Conservation (phyloP, 2,888 invertebrate genomes). For the Rhodophaea formosa region DNA sequence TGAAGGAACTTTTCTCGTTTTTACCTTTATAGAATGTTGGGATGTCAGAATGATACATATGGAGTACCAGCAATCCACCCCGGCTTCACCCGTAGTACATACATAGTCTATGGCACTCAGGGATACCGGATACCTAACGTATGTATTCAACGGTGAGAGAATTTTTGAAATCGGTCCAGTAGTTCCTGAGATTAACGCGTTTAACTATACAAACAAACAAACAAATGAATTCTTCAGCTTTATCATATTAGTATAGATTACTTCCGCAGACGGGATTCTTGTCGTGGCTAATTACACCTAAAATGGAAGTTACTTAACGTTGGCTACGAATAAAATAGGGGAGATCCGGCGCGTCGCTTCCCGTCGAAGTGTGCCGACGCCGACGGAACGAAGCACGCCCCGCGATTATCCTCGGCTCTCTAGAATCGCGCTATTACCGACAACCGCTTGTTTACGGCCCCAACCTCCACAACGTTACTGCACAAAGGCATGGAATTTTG, state of each 20-base stretch:
- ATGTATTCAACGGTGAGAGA: too few relatives aligned
- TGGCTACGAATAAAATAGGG: slow-evolving; percentile 23
- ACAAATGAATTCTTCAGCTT: too few relatives aligned
- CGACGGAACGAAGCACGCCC: slow-evolving; percentile 28
- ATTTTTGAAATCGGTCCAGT: too few relatives aligned
- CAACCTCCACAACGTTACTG: not conserved
- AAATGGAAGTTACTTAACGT: slow-evolving; percentile 38
- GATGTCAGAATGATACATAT: not conserved
- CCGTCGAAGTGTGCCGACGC: slow-evolving; percentile 34
- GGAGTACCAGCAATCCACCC: too few relatives aligned
- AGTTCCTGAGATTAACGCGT: too few relatives aligned
- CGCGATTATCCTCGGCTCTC: slow-evolving; percentile 44
- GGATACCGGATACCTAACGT: too few relatives aligned
- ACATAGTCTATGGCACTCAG: too few relatives aligned
- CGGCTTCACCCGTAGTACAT: too few relatives aligned
- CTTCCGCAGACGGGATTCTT: slow-evolving; percentile 22
- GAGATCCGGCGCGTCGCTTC: slow-evolving; percentile 40
- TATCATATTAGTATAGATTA: too few relatives aligned
- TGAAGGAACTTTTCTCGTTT: slow-evolving; percentile 29
- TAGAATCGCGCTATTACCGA: slow-evolving; percentile 50
- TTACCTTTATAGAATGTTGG: not conserved
- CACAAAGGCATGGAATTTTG: slow-evolving; percentile 13
- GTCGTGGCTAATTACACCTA: slow-evolving; percentile 27
- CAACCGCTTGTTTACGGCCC: slow-evolving; percentile 37
- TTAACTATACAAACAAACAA: too few relatives aligned